These are phyloP conservation scores for Ceratotherium simum DNA, from an alignment of 2,113 vertebrate species.

Conservation along the genomic window DNA sequence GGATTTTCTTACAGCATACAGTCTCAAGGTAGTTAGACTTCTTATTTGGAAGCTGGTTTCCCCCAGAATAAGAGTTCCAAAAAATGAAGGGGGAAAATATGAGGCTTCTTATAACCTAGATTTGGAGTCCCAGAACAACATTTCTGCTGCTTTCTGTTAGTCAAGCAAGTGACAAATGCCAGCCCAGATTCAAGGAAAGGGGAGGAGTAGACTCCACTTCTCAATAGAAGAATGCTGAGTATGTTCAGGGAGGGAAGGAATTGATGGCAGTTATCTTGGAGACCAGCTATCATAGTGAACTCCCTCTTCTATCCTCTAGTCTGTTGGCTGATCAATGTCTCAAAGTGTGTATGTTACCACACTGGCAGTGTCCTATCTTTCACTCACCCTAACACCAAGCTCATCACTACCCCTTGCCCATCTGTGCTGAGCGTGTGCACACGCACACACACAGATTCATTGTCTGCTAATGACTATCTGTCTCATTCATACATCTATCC, in stretches of 20 bases:
- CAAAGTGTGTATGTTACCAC: background rate
- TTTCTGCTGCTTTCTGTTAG: background rate
- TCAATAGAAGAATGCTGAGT: background rate
- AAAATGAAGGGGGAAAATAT: background rate
- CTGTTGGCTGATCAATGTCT: background rate
- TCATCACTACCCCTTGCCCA: background rate
- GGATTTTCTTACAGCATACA: background rate
- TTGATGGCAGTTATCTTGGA: background rate
- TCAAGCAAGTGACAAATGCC: background rate
- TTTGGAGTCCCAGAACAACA: background rate
- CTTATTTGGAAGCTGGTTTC: background rate
- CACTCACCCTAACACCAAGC: background rate
- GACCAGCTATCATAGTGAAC: background rate
- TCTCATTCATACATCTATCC: background rate
- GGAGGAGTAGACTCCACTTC: background rate
- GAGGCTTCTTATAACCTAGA: background rate
- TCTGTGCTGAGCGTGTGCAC: background rate
- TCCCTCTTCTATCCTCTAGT: background rate
- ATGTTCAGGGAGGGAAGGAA: background rate
- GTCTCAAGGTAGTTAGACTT: background rate
- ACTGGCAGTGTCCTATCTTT: background rate
- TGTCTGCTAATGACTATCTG: background rate
- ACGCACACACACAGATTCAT: background rate
- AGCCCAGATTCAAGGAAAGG: background rate
- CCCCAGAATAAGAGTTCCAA: background rate